A percentile compares a stretch with the other conserved stretches of the same genome.
Conservation (phyloP, 2,797 vertebrate species). For the Channa striata region DNA sequence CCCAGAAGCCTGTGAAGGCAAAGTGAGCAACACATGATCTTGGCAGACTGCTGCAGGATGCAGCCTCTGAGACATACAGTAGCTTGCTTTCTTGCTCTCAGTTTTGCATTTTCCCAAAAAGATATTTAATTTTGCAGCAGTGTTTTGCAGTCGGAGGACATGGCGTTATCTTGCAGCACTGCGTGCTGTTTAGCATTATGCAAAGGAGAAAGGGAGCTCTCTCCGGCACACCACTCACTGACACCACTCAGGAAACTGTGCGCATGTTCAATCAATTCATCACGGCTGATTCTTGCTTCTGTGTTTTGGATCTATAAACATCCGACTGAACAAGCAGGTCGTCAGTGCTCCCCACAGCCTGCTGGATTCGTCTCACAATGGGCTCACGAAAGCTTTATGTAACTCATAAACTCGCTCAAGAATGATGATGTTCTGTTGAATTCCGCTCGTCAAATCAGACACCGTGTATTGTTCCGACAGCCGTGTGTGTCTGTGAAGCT, state of each 20-base stretch:
- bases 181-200: constrained; percentile 31
- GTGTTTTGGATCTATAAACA: too few species aligned
- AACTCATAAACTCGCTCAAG: constrained; percentile 17
- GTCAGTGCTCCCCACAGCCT: not conserved
- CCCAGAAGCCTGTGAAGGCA: too few species aligned
- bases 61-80: too few species aligned
- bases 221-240: not conserved
- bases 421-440: constrained; percentile 19
- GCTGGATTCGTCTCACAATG: too few species aligned
- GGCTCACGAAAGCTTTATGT: not conserved
- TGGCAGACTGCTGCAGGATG: too few species aligned
- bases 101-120: constrained; percentile 4
- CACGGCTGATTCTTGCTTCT: constrained; percentile 15
- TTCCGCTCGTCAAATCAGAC: constrained; percentile 15
- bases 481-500: constrained; percentile 8
- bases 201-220: constrained; percentile 6
- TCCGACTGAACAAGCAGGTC: constrained; percentile 11
- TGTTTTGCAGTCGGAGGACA: constrained; percentile 40
- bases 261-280: constrained; percentile 30
- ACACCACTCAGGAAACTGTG: constrained; percentile 29
- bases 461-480: constrained; percentile 9
- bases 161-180: constrained; percentile 25
- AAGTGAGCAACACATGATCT: too few species aligned
- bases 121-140: constrained; percentile 26
- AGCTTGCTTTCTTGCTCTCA: constrained; percentile 8